Evolutionary conservation across 2,113 vertebrate species (phyloP).

Genomic region (Alethe diademata): DNA sequence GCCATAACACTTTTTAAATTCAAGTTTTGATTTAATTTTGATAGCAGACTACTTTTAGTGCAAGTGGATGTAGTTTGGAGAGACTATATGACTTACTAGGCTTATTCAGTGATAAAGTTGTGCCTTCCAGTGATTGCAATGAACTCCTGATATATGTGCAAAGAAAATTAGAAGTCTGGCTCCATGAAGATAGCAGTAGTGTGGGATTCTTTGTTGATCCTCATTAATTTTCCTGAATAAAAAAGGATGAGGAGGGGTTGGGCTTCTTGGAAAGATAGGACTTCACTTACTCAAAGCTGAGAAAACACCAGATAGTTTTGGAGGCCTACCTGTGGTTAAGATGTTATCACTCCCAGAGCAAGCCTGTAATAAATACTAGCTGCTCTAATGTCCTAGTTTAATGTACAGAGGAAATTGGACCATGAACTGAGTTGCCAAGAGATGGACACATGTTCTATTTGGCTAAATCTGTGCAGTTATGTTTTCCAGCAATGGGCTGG

Average conservation of each 20-base stretch:
- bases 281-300: not conserved
- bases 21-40: not conserved
- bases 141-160: not conserved
- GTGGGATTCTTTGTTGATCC: not conserved
- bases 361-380: not conserved
- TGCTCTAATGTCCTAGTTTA: not conserved
- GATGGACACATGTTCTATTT: not conserved
- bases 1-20: not conserved
- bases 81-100: not conserved
- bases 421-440: not conserved
- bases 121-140: not conserved
- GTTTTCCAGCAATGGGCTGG: not conserved
- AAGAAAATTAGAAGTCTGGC: not conserved
- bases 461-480: not conserved
- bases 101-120: not conserved
- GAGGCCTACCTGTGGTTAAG: not conserved
- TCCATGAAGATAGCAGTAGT: not conserved
- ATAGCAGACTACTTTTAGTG: not conserved
- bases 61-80: not conserved
- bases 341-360: not conserved
- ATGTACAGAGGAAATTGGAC: not conserved
- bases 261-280: not conserved
- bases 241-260: not conserved
- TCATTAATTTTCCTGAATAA: not conserved
- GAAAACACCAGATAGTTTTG: not conserved